Evolutionary conservation across 2,888 invertebrate species (phyloP), one percentile per base, ranked within the genome.

Genomic region (Drosophila atroscutellata): DNA sequence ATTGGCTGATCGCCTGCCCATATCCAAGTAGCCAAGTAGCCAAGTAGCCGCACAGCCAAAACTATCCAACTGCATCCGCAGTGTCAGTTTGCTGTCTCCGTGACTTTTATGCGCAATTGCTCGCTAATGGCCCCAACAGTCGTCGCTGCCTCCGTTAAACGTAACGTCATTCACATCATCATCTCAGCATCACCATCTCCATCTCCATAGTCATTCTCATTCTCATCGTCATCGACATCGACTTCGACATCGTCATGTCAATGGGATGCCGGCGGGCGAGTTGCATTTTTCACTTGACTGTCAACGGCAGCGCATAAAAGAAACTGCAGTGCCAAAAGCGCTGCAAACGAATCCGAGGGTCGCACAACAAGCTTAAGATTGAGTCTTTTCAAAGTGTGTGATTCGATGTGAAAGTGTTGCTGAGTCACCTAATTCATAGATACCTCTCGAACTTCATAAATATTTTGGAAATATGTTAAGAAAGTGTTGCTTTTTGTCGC

Each of bases 101-200:
- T 83, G 86, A 90, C 89, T 90, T 86, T 86, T 90, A 85, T 85
- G 89, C 90, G 83, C 85, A 85, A 85, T 85, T 90, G 86, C 88
- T 75, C 73, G 80, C 85, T 85, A 85, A 85, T 85, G 85, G 90
- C 83, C 75, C 77, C 61, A 66, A 55, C 81, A 78, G 70, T 20
- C 61, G 72, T 59, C 63, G 74, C 73, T 83, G 76, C 61, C 63
- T 59, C 61, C 67, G 72, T 80, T 80, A 76, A 78, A 76, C 85
- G 90, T 76, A 82, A 75, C 89, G 84, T 87, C 89, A 80, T 80
- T 80, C 84, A 71, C 84, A 75, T 81, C 77, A 78, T 72, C 83
- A 76, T 75, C 90, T 75, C 59, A 62, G 42, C 79, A 66, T 69
- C 88, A 57, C 55, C 74, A 57, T 60, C 76, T 51, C 49, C 74